Evolutionary conservation across 2,797 vertebrate species (phyloP), one percentile per base, ranked within the genome.

Genomic region (Sebastes miniatus): DNA sequence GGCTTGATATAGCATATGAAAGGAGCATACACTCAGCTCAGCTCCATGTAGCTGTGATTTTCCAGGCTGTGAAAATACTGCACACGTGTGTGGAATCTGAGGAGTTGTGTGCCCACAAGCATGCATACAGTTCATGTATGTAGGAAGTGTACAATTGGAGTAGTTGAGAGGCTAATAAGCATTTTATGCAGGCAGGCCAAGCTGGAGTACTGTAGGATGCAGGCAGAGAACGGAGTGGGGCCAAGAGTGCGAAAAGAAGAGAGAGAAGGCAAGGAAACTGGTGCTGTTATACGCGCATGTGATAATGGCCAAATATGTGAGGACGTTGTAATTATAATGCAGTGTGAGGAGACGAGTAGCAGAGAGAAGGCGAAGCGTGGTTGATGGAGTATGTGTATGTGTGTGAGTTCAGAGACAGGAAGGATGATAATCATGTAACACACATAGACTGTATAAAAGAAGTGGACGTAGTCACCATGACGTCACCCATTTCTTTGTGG

Each of bases 181-280:
- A 74, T 80, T 83, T 82, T 70, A 80, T 72, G 78, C 16, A 77
- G 65, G 56, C 34, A 70, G 59, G 69, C 84, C 71, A 79, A 84
- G 57, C 72, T 69, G 65, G 71, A 84, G 70, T 71, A 72, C 6
- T 67, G 64, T 67, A 73, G 56, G 36, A 79, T 34, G 47, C 54
- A 70, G 54, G 18, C 36, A 77, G 64, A 72, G 54, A 77, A 58
- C n/a, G 2, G 68, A 83, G 69, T 50, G 14, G 69, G 54, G 74
- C 54, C 47, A 74, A 69, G 39, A 77, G 73, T 79, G 77, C 8
- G 63, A 85, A 76, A 56, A 71, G 10, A 54, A 58, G 66, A 76
- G 74, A 72, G 77, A 73, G 54, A 75, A 76, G 66, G 56, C 47
- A 74, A 74, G 34, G 74, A 79, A 82, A 36, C 54, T 67, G 75